A percentile compares a stretch with the other conserved stretches of the same genome.
Conservation (phyloP, 2,113 vertebrate species). For the Laterallus jamaicensis region DNA sequence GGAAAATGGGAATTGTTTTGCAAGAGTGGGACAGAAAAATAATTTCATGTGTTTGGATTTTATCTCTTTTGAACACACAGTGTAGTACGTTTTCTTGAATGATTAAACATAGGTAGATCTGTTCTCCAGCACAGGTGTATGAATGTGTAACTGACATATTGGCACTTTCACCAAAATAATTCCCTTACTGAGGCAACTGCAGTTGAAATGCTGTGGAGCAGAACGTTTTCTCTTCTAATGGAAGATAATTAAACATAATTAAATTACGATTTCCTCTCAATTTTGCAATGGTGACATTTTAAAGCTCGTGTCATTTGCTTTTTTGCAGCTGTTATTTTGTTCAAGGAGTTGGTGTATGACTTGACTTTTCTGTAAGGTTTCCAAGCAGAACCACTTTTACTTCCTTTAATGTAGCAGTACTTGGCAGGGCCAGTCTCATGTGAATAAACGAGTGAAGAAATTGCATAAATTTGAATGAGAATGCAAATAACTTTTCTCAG, state of each 20-base stretch:
- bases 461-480: neutral
- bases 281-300: conserved; percentile 27
- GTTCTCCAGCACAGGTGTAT: neutral
- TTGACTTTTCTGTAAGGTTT: conserved; percentile 23
- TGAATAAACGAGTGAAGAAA: neutral
- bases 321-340: conserved; percentile 50
- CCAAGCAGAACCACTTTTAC: neutral
- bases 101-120: neutral
- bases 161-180: neutral
- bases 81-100: neutral
- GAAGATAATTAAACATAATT: neutral
- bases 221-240: neutral
- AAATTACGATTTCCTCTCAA: neutral
- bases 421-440: neutral
- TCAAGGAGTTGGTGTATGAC: neutral
- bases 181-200: neutral
- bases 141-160: neutral
- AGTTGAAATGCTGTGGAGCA: neutral
- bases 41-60: neutral
- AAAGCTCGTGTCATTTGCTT: neutral
- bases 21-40: neutral
- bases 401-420: neutral
- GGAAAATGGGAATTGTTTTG: neutral
- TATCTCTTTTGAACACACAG: neutral
- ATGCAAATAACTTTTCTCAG: neutral